phyloP scores from a whole-genome alignment of 2,888 invertebrate species.

The Abrostola triplasia region DNA sequence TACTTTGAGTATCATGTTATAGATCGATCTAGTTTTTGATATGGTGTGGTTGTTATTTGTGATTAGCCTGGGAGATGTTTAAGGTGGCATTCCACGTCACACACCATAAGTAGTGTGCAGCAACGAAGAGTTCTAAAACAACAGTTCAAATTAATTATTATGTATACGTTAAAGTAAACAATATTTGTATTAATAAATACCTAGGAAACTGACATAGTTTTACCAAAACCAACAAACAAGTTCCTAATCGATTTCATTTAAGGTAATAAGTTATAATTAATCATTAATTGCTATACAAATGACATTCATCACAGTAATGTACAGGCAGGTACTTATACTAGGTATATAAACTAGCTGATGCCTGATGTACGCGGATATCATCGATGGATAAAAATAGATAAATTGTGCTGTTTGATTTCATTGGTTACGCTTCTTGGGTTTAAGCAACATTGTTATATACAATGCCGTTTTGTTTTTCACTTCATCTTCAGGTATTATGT shows the following conservation, averaged over 20 bases:
- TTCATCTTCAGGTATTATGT: slow-evolving; percentile 4
- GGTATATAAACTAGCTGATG: too few species aligned
- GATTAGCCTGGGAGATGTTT: background rate
- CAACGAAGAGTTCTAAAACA: too few species aligned
- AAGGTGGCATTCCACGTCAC: too few species aligned
- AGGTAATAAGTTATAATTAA: too few species aligned
- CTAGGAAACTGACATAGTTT: too few species aligned
- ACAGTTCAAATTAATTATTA: too few species aligned
- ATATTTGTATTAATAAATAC: too few species aligned
- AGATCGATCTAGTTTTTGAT: background rate
- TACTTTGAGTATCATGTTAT: slow-evolving; percentile 3
- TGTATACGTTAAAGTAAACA: too few species aligned
- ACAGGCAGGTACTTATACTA: slow-evolving; percentile 1
- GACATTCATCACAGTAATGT: slow-evolving; percentile 11
- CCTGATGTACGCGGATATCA: slow-evolving; percentile 3
- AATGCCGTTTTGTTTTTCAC: background rate
- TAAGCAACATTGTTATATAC: slow-evolving; percentile 1
- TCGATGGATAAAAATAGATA: slow-evolving; percentile 8
- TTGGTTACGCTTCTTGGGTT: slow-evolving; percentile 6
- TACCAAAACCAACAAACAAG: too few species aligned
- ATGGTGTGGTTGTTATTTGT: slow-evolving; percentile 5
- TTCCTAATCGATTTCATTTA: too few species aligned
- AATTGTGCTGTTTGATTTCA: slow-evolving; percentile 1
- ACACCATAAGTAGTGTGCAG: too few species aligned
- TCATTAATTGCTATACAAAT: background rate